phyloP scores from a whole-genome alignment of 1,140 invertebrate genomes.

The Drosophila guanche region DNA sequence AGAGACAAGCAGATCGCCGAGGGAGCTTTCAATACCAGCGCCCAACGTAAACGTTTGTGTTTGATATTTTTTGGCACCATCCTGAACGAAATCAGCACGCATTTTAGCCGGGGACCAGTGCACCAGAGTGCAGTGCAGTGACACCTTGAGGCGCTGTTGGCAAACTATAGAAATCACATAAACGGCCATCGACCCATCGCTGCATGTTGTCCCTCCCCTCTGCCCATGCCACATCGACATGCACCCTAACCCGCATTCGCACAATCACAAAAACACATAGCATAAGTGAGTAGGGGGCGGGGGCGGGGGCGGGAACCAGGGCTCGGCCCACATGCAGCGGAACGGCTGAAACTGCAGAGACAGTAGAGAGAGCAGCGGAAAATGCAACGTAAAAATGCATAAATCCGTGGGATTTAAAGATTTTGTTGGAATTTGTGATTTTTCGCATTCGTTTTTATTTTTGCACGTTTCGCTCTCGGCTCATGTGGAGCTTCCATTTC shows the following conservation, averaged over 20 bases:
- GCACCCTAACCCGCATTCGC: conserved; percentile 48
- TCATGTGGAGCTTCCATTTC: conserved; percentile 19
- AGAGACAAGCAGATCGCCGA: no score
- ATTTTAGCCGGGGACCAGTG: conserved; percentile 21
- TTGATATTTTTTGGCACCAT: conserved; percentile 15
- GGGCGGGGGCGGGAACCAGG: not conserved
- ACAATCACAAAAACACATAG: conserved; percentile 54
- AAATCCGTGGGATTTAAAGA: conserved; percentile 79
- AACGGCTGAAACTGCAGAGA: conserved; percentile 6
- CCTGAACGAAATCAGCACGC: not conserved
- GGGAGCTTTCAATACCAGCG: no score
- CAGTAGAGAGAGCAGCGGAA: conserved; percentile 46
- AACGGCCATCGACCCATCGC: conserved; percentile 32
- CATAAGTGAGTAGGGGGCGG: conserved; percentile 21
- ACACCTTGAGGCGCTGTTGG: conserved; percentile 75
- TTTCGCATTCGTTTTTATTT: conserved; percentile 75
- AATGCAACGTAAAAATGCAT: conserved; percentile 81
- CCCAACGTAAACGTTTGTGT: not conserved
- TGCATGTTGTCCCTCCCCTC: not conserved
- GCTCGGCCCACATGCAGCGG: conserved; percentile 1
- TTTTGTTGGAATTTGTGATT: conserved; percentile 78
- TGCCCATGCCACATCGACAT: not conserved
- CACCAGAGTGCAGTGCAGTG: conserved; percentile 38
- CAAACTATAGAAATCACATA: conserved; percentile 77
- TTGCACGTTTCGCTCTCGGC: conserved; percentile 53